phyloP scores from a whole-genome alignment of 2,797 vertebrate species.

The Dendrocincla tyrannina region DNA sequence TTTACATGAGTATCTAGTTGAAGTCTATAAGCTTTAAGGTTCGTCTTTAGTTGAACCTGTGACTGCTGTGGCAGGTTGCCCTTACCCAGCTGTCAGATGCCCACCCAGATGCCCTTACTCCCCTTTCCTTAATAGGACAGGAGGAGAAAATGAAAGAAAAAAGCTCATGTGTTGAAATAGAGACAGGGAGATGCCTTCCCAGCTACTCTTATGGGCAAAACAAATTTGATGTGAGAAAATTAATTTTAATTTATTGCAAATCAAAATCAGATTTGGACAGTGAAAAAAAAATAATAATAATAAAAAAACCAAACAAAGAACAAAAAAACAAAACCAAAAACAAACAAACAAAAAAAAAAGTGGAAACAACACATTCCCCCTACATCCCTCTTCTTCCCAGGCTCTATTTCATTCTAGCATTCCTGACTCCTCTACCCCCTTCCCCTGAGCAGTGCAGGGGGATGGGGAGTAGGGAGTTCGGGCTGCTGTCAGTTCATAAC shows the following conservation, averaged over 20 bases:
- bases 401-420: not conserved
- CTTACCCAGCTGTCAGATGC: not conserved
- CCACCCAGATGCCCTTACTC: not conserved
- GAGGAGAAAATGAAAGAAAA: not conserved
- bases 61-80: not conserved
- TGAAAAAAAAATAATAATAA: not conserved
- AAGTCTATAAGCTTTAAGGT: not conserved
- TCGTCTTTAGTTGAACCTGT: not conserved
- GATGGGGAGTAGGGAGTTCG: accelerated
- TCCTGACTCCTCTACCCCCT: not conserved
- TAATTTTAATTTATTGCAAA: not conserved
- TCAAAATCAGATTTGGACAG: not conserved
- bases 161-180: accelerated
- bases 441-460: accelerated
- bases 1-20: not conserved
- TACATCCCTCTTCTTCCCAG: not conserved
- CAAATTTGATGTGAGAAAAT: not conserved
- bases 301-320: too few species aligned
- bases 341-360: too few species aligned
- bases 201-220: accelerated
- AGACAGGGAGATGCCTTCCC: not conserved
- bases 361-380: accelerated
- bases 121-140: accelerated
- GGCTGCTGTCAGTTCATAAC: accelerated
- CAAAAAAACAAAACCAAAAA: not conserved